phyloP scores from a whole-genome alignment of 2,797 vertebrate species.

The Lepus townsendii region DNA sequence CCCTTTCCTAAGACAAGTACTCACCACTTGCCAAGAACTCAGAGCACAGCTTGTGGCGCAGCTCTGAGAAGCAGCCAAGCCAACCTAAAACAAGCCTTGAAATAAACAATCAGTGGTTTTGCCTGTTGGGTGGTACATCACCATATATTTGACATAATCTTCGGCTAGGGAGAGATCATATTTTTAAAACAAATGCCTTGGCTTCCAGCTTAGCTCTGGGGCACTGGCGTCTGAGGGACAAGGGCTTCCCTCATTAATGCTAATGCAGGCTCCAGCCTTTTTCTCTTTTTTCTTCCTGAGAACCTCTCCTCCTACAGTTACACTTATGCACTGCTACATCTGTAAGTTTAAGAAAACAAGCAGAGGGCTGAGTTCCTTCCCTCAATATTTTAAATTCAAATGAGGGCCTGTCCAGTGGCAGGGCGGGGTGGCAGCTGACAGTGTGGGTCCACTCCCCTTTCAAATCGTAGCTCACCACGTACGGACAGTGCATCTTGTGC shows the following conservation, averaged over 20 bases:
- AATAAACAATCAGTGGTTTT: constrained; percentile 74
- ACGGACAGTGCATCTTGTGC: no score
- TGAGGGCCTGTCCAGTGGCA: not conserved
- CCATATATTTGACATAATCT: constrained; percentile 77
- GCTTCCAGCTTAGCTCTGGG: constrained; percentile 59
- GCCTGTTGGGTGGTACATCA: constrained; percentile 77
- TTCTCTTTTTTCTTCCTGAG: not conserved
- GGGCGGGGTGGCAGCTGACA: not conserved
- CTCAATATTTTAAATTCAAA: constrained; percentile 22
- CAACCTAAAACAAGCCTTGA: constrained; percentile 68
- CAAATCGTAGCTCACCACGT: not conserved
- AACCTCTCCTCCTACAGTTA: not conserved
- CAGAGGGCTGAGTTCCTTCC: not conserved
- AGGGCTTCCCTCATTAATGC: constrained; percentile 62
- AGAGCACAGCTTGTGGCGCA: constrained; percentile 30
- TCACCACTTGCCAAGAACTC: constrained; percentile 73
- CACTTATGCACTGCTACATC: constrained; percentile 9
- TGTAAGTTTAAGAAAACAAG: constrained; percentile 34
- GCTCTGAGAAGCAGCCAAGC: constrained; percentile 74
- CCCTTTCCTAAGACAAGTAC: constrained; percentile 60
- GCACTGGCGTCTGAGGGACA: constrained; percentile 4
- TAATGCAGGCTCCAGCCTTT: constrained; percentile 60
- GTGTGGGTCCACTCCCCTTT: not conserved
- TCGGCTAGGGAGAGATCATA: constrained; percentile 72
- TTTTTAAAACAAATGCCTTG: constrained; percentile 80